phyloP scores from a whole-genome alignment of 2,888 invertebrate species.

The Pyrgus malvae region DNA sequence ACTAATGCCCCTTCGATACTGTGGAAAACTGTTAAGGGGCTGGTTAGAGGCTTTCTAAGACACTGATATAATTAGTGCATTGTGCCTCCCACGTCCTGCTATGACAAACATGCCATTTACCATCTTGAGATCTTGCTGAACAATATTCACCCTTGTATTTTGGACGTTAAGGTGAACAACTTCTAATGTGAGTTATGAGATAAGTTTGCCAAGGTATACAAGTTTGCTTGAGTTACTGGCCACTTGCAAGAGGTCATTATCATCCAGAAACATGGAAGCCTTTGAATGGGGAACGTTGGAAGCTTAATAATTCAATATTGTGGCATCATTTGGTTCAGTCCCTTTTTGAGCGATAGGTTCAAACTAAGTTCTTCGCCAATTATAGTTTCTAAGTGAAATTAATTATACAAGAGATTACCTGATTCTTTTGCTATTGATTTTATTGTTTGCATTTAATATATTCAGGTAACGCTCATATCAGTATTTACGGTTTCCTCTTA shows the following conservation, averaged over 20 bases:
- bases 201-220: constrained; percentile 36
- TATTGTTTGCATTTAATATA: too few species aligned
- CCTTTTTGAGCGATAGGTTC: background rate
- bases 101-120: constrained; percentile 40
- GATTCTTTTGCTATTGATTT: too few species aligned
- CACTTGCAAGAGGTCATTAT: constrained; percentile 64
- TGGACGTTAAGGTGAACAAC: constrained; percentile 25
- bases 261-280: constrained; percentile 60
- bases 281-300: constrained; percentile 56
- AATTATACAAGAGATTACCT: too few species aligned
- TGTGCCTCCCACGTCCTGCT: constrained; percentile 67
- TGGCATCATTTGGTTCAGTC: constrained; percentile 33
- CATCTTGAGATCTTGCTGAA: constrained; percentile 48
- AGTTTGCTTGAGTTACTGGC: constrained; percentile 70
- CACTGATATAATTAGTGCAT: constrained; percentile 79
- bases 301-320: constrained; percentile 62
- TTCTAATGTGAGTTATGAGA: background rate
- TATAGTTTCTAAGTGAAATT: too few species aligned
- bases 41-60: constrained; percentile 80
- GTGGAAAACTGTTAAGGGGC: constrained; percentile 81
- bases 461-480: too few species aligned
- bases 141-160: constrained; percentile 39
- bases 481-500: too few species aligned
- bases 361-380: too few species aligned
- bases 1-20: constrained; percentile 76